Conservation (phyloP, 30 jellyfish, hydroid and myxozoan genomes). For the Rhopilema esculentum region DNA sequence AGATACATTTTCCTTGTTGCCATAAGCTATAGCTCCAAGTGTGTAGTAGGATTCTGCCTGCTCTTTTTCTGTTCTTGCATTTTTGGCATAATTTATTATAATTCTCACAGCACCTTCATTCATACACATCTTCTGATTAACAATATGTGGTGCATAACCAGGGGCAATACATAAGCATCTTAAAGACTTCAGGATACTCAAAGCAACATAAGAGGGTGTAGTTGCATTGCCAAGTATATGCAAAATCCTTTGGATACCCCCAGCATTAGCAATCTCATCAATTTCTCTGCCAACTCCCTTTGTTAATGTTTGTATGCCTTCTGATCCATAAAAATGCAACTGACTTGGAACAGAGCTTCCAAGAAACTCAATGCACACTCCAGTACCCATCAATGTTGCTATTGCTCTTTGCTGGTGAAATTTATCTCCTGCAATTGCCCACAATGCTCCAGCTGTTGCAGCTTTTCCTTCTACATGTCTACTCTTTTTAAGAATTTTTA, state of each 20-base stretch:
- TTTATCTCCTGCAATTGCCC: slow-evolving; percentile 75
- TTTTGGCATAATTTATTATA: slow-evolving; percentile 39
- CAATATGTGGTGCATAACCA: slow-evolving; percentile 53
- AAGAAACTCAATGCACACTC: slow-evolving; percentile 56
- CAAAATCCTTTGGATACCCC: slow-evolving; percentile 57
- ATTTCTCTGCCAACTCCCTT: slow-evolving; percentile 58
- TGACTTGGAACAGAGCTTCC: slow-evolving; percentile 65
- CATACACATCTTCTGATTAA: slow-evolving; percentile 34
- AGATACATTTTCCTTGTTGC: slow-evolving; percentile 49
- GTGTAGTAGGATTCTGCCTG: slow-evolving; percentile 64
- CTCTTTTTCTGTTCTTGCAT: slow-evolving; percentile 46
- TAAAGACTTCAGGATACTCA: slow-evolving; percentile 52
- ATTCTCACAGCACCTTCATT: slow-evolving; percentile 64
- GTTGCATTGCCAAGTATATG: slow-evolving; percentile 54
- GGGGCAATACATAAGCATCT: slow-evolving; percentile 62
- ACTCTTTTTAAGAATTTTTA: slow-evolving; percentile 29
- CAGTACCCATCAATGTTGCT: slow-evolving; percentile 36
- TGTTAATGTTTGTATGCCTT: slow-evolving; percentile 53
- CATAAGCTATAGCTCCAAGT: slow-evolving; percentile 60
- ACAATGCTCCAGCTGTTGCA: slow-evolving; percentile 56
- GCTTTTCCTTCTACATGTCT: slow-evolving; percentile 50
- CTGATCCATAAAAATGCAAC: slow-evolving; percentile 63
- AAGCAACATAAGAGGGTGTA: slow-evolving; percentile 57
- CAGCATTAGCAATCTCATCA: slow-evolving; percentile 56
- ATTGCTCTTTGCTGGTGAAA: slow-evolving; percentile 59